Percentiles rank a stretch among this genome's conserved stretches.
phyloP scores from a whole-genome alignment of 2,797 vertebrate genomes.

The Lutjanus campechanus region DNA sequence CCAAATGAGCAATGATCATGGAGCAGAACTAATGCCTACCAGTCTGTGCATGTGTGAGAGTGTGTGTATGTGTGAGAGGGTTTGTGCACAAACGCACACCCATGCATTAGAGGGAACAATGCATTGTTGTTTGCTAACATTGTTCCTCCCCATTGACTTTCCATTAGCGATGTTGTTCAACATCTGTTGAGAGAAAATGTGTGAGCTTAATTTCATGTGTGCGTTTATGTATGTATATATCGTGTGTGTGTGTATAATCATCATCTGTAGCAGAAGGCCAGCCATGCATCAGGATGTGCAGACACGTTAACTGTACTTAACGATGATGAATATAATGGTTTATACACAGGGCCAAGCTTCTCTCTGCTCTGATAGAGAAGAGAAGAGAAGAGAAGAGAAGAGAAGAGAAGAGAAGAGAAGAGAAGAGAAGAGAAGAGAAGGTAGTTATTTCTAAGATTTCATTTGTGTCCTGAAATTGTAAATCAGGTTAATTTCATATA shows the following conservation, averaged over 20 bases:
- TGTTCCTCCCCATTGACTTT: slow-evolving; percentile 86
- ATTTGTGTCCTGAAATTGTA: background rate
- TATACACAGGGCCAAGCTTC: slow-evolving; percentile 28
- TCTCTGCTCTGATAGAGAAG: slow-evolving; percentile 24
- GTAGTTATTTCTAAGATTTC: background rate
- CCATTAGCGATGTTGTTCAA: slow-evolving; percentile 83
- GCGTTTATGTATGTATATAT: background rate
- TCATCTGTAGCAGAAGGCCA: slow-evolving; percentile 77
- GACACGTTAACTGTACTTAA: slow-evolving; percentile 78
- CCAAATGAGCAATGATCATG: slow-evolving; percentile 79
- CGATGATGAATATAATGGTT: slow-evolving; percentile 78
- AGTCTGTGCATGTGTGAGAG: slow-evolving; percentile 47
- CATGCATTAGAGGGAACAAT: slow-evolving; percentile 73
- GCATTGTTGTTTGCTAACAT: slow-evolving; percentile 81
- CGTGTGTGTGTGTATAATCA: slow-evolving; percentile 27
- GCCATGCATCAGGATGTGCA: slow-evolving; percentile 75
- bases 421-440: background rate
- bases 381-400: background rate
- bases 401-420: background rate
- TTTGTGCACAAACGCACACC: slow-evolving; percentile 45
- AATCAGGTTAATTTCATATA: background rate
- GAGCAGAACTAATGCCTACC: slow-evolving; percentile 78
- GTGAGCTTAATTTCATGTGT: slow-evolving; percentile 34
- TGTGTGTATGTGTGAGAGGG: slow-evolving; percentile 9
- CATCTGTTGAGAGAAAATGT: slow-evolving; percentile 77